These are phyloP conservation scores for Rattus norvegicus DNA, from an alignment of 2,113 vertebrate species.

Conservation along the genomic window DNA sequence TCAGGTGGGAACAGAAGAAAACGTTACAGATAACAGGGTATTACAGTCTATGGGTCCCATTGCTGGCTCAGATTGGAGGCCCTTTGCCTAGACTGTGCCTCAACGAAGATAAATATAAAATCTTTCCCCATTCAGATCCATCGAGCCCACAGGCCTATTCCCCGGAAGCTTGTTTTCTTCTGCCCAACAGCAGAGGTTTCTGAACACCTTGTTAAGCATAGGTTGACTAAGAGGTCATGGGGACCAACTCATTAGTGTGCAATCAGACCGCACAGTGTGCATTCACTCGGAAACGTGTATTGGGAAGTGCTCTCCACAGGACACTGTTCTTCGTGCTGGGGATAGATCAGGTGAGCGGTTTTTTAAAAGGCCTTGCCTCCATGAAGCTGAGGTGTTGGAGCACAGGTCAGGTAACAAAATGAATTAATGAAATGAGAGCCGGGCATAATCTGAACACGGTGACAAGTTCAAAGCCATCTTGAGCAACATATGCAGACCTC, in stretches of 20 bases:
- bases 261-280: not conserved
- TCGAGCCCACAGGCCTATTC: not conserved
- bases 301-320: not conserved
- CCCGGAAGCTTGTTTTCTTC: not conserved
- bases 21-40: not conserved
- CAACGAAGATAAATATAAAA: not conserved
- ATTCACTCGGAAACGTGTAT: not conserved
- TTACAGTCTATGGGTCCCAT: not conserved
- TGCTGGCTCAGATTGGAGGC: not conserved
- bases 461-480: not conserved
- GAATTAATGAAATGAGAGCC: not conserved
- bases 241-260: not conserved
- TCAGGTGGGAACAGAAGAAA: not conserved
- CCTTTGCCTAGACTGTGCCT: not conserved
- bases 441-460: not conserved
- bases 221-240: not conserved
- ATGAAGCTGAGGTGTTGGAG: not conserved
- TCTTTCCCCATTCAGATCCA: not conserved
- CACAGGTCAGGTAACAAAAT: not conserved
- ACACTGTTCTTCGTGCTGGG: not conserved
- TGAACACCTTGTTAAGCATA: not conserved
- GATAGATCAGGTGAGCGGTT: not conserved
- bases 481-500: not conserved
- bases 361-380: not conserved
- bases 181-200: not conserved